Base-by-base conservation (phyloP, 2,888 invertebrate genomes). In the Conus canariensis region DNA sequence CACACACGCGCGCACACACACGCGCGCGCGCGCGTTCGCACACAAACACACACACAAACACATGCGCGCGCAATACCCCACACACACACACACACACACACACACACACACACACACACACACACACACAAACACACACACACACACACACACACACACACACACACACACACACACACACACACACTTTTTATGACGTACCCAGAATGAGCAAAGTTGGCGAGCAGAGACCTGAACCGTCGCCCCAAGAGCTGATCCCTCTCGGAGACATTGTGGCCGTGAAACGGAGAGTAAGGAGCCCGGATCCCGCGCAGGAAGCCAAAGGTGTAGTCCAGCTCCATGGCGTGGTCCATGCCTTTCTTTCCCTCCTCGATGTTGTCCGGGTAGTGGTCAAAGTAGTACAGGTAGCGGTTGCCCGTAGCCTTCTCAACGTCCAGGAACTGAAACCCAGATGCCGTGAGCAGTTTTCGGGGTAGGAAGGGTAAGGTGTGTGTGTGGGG, bases 341-440 rank as follows among this genome's bases (percentile, higher is more conserved):
- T 56, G 8, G 58, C 58, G 58, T 83, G 83, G 83, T 83, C 83
- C 83, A 83, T 83, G 58, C 83, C 83, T 16, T 80, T 80, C 16
- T 80, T 14, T 22, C 58, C 83, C 30, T 58, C 83, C 7, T 56
- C 25, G 56, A 83, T 30, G 77, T 80, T 83, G 83, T 83, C 83
- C 83, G 83, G 83, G 58, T 58, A n/a, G 58, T 83, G 83, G 83
- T 83, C 83, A 83, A 83, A 83, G 58, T 83, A 83, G 83, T 83
- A 83, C 58, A 58, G 19, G 83, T 58, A 83, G 30, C 58, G 25
- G 58, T 56, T 8, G 58, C 83, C 58, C 0, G 8, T 58, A 19
- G 56, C 12, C 58, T 58, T 9, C 4, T 58, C 56, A 7, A 6
- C 9, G 19, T 58, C 22, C 83, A 83, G 22, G 22, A 83, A 83